Percentiles rank a stretch among this genome's conserved stretches.
Conservation (phyloP, 1,140 invertebrate species). For the Drosophila micromelanica region DNA sequence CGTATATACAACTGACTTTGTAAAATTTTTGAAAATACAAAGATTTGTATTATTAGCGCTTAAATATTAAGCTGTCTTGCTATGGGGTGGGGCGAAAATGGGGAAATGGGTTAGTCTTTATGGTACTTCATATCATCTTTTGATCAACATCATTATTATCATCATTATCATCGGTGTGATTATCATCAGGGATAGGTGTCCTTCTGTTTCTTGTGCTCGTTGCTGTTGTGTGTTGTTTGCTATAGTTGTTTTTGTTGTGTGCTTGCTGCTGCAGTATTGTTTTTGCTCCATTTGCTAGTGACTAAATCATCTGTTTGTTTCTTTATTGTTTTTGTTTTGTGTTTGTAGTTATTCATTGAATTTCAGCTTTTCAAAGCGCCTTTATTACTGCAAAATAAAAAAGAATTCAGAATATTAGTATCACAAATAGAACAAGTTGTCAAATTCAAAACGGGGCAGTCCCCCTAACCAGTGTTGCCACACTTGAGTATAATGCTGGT, state of each 20-base stretch:
- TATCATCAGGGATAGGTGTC: conserved; percentile 38
- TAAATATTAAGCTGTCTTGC: conserved; percentile 65
- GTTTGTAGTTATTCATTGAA: conserved; percentile 80
- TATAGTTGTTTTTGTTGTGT: conserved; percentile 48
- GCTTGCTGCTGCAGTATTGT: conserved; percentile 47
- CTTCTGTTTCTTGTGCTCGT: conserved; percentile 35
- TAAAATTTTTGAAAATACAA: conserved; percentile 61
- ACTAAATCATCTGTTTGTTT: conserved; percentile 72
- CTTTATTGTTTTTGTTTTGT: conserved; percentile 78
- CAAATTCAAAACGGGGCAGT: not conserved
- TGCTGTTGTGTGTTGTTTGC: conserved; percentile 32
- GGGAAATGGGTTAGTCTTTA: conserved; percentile 1
- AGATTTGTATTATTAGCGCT: conserved; percentile 69
- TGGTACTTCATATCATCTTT: conserved; percentile 5
- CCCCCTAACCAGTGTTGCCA: not conserved
- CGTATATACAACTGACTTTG: conserved; percentile 71
- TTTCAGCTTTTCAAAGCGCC: conserved; percentile 84
- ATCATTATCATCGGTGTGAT: conserved; percentile 20
- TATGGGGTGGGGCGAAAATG: conserved; percentile 4
- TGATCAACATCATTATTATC: conserved; percentile 17
- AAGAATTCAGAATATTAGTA: conserved; percentile 1
- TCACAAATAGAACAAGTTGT: not conserved
- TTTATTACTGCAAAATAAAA: conserved; percentile 79
- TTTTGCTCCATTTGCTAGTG: conserved; percentile 47
- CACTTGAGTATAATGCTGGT: not conserved